Base-by-base conservation (phyloP, 2,888 invertebrate genomes). In the Ptychoptera contaminata region DNA sequence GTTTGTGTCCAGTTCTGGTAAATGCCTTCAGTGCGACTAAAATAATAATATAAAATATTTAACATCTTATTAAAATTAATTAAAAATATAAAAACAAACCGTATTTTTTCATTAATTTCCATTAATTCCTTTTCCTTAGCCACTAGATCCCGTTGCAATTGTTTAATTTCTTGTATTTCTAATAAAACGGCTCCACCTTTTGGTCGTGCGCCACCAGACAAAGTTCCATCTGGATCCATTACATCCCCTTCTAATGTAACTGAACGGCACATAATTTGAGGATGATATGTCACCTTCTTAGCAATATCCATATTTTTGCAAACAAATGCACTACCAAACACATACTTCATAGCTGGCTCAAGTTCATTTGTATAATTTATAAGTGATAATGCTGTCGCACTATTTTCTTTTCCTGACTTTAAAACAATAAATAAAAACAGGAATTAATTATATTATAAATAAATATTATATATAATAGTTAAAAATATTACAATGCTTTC, bases 211-310 rank as follows among this genome's bases (percentile, higher is more conserved):
- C 97, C 97, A 56, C 97, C 97, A 45, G 87, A 79, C 32, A 97
- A 69, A 8, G 82, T 82, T 54, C 97, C 98, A 42, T 79, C 71
- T 1, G 97, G 93, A 67, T 93, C 91, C 52, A 84, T 82, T 32
- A 84, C 77, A 62, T 97, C 96, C 0, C 97, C 98, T 52, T 88
- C 90, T 5, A 90, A 63, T 1, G 97, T 94, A 16, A 97, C 88
- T 56, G 78, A 76, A 49, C 78, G 77, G 34, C 72, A 73, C 52
- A 69, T 67, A 47, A 87, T 76, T 40, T 67, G 63, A 10, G 71
- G 71, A 63, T 91, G 74, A 65, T 82, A 92, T 5, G 87, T 79
- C 4, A 94, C 77, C 52, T 58, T 73, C 60, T 79, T 80, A 29
- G 96, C 96, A 23, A 76, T 69, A 36, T 82, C 76, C 67, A 91